Evolutionary conservation across 2,113 vertebrate species (phyloP), one percentile per base, ranked within the genome.

Genomic region (Halcyon malimbica): DNA sequence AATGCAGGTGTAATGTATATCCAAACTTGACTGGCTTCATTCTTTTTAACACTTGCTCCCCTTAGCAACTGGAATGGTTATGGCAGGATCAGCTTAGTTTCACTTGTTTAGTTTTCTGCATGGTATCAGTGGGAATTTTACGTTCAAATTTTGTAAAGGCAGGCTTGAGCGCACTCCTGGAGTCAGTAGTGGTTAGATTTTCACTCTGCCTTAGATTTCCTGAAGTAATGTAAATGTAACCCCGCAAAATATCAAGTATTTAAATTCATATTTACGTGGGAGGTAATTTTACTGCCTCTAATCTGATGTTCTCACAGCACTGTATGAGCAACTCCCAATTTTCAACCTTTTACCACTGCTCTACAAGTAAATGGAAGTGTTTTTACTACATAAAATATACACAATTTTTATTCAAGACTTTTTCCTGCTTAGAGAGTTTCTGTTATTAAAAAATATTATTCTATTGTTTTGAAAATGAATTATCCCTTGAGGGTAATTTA

Each of bases 261-360:
- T 95, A 95, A 97, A 97, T 94, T 87, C 29, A 31, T 87, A 79
- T 96, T 96, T 89, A 94, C 1, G 93, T 96, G 81, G 94, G 92
- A 96, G 95, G 94, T 89, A 78, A 83, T 82, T 95, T 94, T 95
- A 94, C 83, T 96, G 78, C 91, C 83, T 95, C 81, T 96, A 95
- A 96, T 97, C 95, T 94, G 94, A 95, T 92, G 93, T 97, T 97
- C 96, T 96, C 96, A 97, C 89, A 97, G 89, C 77, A 54, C 65
- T 63, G 20, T 65, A 91, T 37, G 50, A 94, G 54, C 91, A 97
- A 83, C 87, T 96, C 83, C 77, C 67, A n/a, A 69, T 94, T 92
- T 95, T 91, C 92, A 93, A 81, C 73, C 83, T 95, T 95, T 91
- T 91, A 96, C 89, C 94, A 91, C 91, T 71, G 62, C n/a, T 69